Evolutionary conservation across 2,797 vertebrate species (phyloP).

Genomic region (Apogon talboti): DNA sequence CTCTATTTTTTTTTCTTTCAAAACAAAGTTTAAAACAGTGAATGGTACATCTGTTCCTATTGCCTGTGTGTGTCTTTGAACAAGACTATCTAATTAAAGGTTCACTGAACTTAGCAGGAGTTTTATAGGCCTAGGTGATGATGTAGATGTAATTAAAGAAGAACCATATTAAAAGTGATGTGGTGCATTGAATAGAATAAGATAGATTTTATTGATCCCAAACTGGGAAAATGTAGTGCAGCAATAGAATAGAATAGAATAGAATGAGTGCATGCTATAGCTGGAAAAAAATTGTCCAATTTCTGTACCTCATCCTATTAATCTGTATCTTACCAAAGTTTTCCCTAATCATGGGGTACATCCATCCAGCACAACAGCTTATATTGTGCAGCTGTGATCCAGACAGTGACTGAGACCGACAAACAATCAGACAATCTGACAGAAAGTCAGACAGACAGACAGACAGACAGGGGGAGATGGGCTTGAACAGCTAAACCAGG

Average conservation of each 20-base stretch:
- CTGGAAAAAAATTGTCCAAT: too few relatives aligned
- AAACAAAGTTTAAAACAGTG: conserved; percentile 78
- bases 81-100: conserved; percentile 77
- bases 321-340: background rate
- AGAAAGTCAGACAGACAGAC: conserved; percentile 44
- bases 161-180: background rate
- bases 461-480: conserved; percentile 49
- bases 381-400: background rate
- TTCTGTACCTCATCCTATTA: conserved; percentile 2
- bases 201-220: too few relatives aligned
- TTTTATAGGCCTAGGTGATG: conserved; percentile 44
- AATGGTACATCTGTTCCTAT: conserved; percentile 69
- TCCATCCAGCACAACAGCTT: conserved; percentile 7
- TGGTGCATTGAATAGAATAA: too few relatives aligned
- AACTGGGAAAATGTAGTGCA: too few relatives aligned
- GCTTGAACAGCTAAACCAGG: conserved; percentile 77
- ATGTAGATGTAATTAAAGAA: conserved; percentile 40
- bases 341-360: background rate
- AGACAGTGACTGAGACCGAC: conserved; percentile 35
- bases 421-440: conserved; percentile 33
- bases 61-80: conserved; percentile 56
- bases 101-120: conserved; percentile 55
- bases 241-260: too few relatives aligned
- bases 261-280: too few relatives aligned
- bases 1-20: conserved; percentile 55